Evolutionary conservation across 1,140 invertebrate genomes (phyloP), one percentile per base, ranked within the genome.

Genomic region (Epicauta chinensis): DNA sequence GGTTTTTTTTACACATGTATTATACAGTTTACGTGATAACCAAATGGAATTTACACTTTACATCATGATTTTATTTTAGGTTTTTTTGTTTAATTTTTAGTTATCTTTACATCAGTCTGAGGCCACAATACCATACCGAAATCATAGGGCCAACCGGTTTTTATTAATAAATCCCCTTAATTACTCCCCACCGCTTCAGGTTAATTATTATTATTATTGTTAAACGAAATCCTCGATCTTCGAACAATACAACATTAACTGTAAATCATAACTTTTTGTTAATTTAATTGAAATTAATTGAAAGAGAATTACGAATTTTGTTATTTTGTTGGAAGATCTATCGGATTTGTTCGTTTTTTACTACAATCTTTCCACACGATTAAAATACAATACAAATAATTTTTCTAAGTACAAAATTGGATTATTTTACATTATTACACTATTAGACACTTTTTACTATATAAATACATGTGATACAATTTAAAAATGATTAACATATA

Each of bases 41-140:
- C 62, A 66, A 68, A 67, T 58, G 60, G 63, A 69, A 70, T 70
- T 70, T 70, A 70, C 68, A 70, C 66, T 70, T 69, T 70, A 70
- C 68, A 70, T 34, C 32, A 34, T 34, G 32, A 23, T 23, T 23
- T 23, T 23, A 23, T 5, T n/a, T n/a, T 30, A 30, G 29, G 29
- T 34, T 34, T 34, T 34, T 34, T 34, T 30, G 4, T 30, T 30
- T 30, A 10, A 57, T 59, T 51, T 65, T 69, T 69, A 68, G 64
- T 70, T 54, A 62, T 64, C 67, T 69, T 69, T 70, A 69, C 67
- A 69, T 70, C 67, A 69, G 68, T 70, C 68, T 66, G 59, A 64
- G 60, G 60, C 51, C 56, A 58, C 52, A 44, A 32, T 63, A 58
- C 55, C 59, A 59, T 58, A 49, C 11, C 38, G 51, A 59, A 53